These are phyloP conservation scores for Tetrax tetrax DNA, from an alignment of 2,113 vertebrate genomes.

Conservation along the genomic window DNA sequence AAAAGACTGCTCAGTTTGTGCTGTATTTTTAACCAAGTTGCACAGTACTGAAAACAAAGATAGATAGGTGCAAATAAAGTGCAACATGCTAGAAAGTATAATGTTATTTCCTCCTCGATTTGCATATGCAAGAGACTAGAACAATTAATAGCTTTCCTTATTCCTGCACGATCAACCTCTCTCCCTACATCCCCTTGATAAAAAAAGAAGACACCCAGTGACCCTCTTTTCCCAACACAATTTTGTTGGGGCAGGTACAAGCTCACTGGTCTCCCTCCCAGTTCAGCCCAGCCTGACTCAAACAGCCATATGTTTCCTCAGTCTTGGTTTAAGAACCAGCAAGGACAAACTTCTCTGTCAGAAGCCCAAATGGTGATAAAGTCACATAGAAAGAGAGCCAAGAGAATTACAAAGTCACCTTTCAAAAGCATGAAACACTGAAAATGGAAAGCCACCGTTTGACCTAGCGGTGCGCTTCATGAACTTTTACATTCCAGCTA, in stretches of 20 bases:
- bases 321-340: not conserved
- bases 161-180: not conserved
- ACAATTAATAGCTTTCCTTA: not conserved
- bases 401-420: not conserved
- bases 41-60: not conserved
- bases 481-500: not conserved
- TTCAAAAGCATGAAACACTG: not conserved
- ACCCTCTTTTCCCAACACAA: not conserved
- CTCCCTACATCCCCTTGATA: not conserved
- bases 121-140: not conserved
- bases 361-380: not conserved
- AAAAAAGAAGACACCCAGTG: fast-evolving
- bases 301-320: not conserved
- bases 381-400: not conserved
- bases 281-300: not conserved
- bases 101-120: not conserved
- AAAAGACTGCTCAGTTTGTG: not conserved
- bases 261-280: not conserved
- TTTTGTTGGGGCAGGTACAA: fast-evolving
- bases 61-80: not conserved
- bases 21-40: not conserved
- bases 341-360: not conserved
- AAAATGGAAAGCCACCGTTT: not conserved
- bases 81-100: not conserved
- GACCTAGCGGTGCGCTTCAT: not conserved